These are phyloP conservation scores for Polypterus senegalus DNA, from an alignment of 2,113 vertebrate genomes.

Conservation along the genomic window DNA sequence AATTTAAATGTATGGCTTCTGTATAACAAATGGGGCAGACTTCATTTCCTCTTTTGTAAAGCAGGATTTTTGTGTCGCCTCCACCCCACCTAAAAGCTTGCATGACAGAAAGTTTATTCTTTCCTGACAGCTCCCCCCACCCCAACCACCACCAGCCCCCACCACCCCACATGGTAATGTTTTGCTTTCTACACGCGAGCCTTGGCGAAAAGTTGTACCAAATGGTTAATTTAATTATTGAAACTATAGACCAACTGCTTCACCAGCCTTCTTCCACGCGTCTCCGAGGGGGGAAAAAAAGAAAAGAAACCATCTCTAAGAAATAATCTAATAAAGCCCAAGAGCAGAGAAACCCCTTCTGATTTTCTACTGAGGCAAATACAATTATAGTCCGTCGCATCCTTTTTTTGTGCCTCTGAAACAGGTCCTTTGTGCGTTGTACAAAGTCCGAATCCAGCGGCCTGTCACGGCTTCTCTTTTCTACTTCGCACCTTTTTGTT, in stretches of 20 bases:
- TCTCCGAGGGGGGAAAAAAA: conserved; percentile 60
- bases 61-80: conserved; percentile 4
- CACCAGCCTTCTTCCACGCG: conserved; percentile 93
- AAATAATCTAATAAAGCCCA: conserved; percentile 97
- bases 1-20: conserved; percentile 18
- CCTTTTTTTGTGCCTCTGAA: conserved; percentile 55
- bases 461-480: conserved; percentile 46
- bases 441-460: conserved; percentile 51
- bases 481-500: conserved; percentile 46
- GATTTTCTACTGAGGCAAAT: conserved; percentile 92
- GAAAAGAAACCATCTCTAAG: conserved; percentile 69
- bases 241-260: conserved; percentile 92
- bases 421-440: conserved; percentile 62
- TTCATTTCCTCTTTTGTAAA: conserved; percentile 23
- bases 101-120: conserved; percentile 44
- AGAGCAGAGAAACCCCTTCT: conserved; percentile 90
- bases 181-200: conserved; percentile 86
- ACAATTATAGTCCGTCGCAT: conserved; percentile 80
- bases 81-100: no score
- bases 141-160: conserved; percentile 21
- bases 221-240: conserved; percentile 97
- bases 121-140: conserved; percentile 39
- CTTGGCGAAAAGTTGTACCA: conserved; percentile 81
- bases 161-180: conserved; percentile 59
- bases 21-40: conserved; percentile 18